Evolutionary conservation across 2,797 vertebrate species (phyloP), one percentile per base, ranked within the genome.

Genomic region (Sandelia bainsii): DNA sequence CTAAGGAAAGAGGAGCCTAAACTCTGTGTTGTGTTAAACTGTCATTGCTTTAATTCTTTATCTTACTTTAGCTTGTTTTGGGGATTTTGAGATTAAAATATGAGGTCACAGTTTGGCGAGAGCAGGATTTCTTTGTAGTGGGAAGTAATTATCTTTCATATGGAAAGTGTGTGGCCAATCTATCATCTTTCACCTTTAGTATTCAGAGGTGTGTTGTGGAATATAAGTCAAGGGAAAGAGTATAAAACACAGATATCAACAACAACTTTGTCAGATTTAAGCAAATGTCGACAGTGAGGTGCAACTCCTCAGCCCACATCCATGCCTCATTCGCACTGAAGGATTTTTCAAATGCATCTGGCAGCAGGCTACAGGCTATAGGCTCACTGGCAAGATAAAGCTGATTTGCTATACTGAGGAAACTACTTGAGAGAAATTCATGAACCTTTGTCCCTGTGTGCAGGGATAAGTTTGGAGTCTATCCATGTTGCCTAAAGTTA

Each of bases 401-500:
- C 16, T 20, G 78, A 66, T 79, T 65, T 56, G 62, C 57, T 71
- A 53, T 46, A 40, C 52, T 44, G 60, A 72, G 66, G 74, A 82
- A 83, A 77, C 63, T 46, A 27, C 60, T 80, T 59, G 51, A 67
- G 34, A 68, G 74, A 84, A 77, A 83, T 69, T 48, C 12, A 14
- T 62, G 75, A 62, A 69, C 10, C n/a, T 69, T 61, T 69, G 72
- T 75, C 75, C 61, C 75, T 59, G 42, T 76, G 61, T 77, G 66
- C 66, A 44, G 68, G 59, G 69, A 67, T 50, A 72, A 11, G 40
- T 77, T 52, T 86, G 78, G 80, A 86, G 39, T 60, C 44, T 19
- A 2, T 86, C 87, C 77, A 85, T 66, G 72, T 67, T 80, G 71
- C 84, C 83, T 84, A 65, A 63, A 83, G 75, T 81, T 67, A 67